Base-by-base conservation (phyloP, 1,140 invertebrate species). In the Rhagoletis zephyria region DNA sequence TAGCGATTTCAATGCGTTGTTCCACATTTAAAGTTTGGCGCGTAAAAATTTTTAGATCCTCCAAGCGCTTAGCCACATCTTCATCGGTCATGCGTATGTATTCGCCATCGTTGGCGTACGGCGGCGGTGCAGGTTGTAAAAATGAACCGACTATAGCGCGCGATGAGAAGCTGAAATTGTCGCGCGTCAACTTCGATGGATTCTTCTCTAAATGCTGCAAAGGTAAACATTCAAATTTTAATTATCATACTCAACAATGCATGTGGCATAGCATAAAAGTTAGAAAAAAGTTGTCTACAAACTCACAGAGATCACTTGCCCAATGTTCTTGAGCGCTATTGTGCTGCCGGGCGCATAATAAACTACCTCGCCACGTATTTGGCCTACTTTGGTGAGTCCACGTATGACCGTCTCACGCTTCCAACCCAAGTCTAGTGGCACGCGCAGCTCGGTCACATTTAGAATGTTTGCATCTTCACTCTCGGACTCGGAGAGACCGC, bases 151-250 rank as follows among this genome's bases (percentile, higher is more conserved):
- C 95, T 85, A 98, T 95, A 0, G 96, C 95, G 88, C 97, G 96
- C 56, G 97, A 96, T 85, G 96, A 98, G 93, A 98, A 99, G 61
- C 96, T 98, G 93, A 99, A 99, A 93, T 98, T 97, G 42, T 97
- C 97, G 40, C 96, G 94, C 0, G 95, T 96, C 67, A 99, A 93
- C 88, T 97, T 96, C 7, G 95, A 95, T 87, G 95, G 96, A 92
- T 97, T 96, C 91, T 96, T 95, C 89, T 97, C 97, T 89, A 97
- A 93, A 92, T 96, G 96, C 96, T 97, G 93, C 16, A 94, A 92
- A 90, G 85, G 90, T 30, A 89, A 90, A 89, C 12, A 60, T 6
- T 7, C 51, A 59, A 64, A 86, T 7, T 85, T 16, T 42, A 45
- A 85, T 60, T 85, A 7, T 19, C 19, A 56, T 6, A 60, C 51